Base-by-base conservation (phyloP, 2,797 vertebrate species). In the Geotrypetes seraphini region DNA sequence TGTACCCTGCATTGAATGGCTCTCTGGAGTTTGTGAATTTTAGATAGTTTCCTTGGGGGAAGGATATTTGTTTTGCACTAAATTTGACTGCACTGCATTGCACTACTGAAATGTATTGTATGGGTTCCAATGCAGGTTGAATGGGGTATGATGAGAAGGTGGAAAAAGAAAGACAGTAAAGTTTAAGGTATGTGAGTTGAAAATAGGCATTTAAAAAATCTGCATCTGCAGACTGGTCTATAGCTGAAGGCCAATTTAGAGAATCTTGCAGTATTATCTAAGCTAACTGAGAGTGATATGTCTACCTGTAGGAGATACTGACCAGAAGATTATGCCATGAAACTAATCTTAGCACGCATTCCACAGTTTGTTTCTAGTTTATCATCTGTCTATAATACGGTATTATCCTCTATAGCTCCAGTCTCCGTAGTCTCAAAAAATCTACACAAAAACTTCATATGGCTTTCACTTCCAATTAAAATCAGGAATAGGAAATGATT, bases 81-180 rank as follows among this genome's bases (percentile, higher is more conserved):
- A 73, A 58, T 75, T 57, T 64, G 69, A 80, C 69, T 79, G 78
- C 72, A 83, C 65, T 81, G 78, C 65, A 70, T 76, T 81, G 78
- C 79, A 83, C 81, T 83, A 83, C 78, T 84, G 78, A 81, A 70
- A 75, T 61, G 68, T 78, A 71, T 62, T 66, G 67, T n/a, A n/a
- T n/a, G n/a, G n/a, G n/a, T n/a, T n/a, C n/a, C n/a, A n/a, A n/a
- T n/a, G n/a, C n/a, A n/a, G n/a, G n/a, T n/a, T n/a, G n/a, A n/a
- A n/a, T n/a, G n/a, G n/a, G n/a, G n/a, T n/a, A n/a, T n/a, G n/a
- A n/a, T n/a, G n/a, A n/a, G n/a, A n/a, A n/a, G n/a, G n/a, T n/a
- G n/a, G n/a, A n/a, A n/a, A n/a, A 61, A 56, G 45, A 38, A 45
- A 28, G 54, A 54, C 17, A 28, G 25, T 43, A 42, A 45, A 37